Base-by-base conservation (phyloP, 2,113 vertebrate genomes). In the Cephalopterus ornatus region DNA sequence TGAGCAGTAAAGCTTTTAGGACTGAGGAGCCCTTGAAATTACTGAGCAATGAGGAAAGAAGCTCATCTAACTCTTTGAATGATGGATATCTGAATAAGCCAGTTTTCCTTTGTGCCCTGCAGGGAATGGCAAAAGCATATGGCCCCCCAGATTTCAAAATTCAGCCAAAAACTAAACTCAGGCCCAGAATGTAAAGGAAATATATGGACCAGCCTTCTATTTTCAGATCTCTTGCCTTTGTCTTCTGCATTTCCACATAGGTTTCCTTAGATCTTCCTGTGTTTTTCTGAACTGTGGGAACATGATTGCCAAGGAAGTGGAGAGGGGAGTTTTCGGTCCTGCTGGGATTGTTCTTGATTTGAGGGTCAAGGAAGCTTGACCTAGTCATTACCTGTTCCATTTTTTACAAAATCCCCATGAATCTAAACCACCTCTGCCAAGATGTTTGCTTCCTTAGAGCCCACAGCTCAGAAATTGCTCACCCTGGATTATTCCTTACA, bases 251-350 rank as follows among this genome's bases (percentile, higher is more conserved):
- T 97, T 98, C 97, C 97, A 97, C 94, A 32, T 97, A 93, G 96
- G 88, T 97, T 97, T 97, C 97, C 97, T 96, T 96, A 96, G 97
- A 97, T 95, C 96, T 98, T 98, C 97, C 98, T 97, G 97, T 98
- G 97, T 98, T 97, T 98, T 94, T 97, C 95, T 95, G 94, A 96
- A 91, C 94, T 98, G 97, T 98, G 98, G 97, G 97, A 98, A 98
- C 95, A 19, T 88, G 89, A 96, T 95, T 97, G 96, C 94, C 94
- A 96, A 97, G 98, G 97, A 98, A 98, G 97, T 95, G 78, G 78
- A 96, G 78, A 95, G 96, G 93, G 94, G 97, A 96, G 91, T 63
- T 96, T 97, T 77, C 91, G 94, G 91, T 92, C 85, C 85, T 93
- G 90, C 88, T 83, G 96, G 97, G 88, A 98, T 98, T 98, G 97